A percentile compares a stretch with the other conserved stretches of the same genome.
These are phyloP conservation scores for Zophobas morio DNA, from an alignment of 1,140 invertebrate genomes.

Conservation along the genomic window DNA sequence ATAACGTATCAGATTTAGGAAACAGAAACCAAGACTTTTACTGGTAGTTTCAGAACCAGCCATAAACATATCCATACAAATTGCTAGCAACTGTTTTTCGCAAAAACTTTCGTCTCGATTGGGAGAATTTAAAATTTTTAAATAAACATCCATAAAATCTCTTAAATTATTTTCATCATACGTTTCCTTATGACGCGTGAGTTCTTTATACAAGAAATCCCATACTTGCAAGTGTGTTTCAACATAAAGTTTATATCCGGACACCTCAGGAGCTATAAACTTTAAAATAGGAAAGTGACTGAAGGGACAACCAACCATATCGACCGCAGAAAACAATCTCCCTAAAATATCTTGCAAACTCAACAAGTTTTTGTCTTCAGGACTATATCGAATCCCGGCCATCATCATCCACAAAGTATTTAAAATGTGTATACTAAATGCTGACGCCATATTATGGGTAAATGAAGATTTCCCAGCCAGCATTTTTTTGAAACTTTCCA, in stretches of 20 bases:
- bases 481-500: conserved; percentile 63
- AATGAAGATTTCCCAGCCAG: conserved; percentile 57
- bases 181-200: conserved; percentile 80
- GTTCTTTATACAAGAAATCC: conserved; percentile 79
- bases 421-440: conserved; percentile 82
- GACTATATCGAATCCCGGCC: conserved; percentile 80
- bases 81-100: conserved; percentile 82
- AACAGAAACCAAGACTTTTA: conserved; percentile 83
- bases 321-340: conserved; percentile 79
- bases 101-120: conserved; percentile 66
- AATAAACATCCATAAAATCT: conserved; percentile 90
- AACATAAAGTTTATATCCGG: conserved; percentile 83
- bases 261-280: conserved; percentile 80
- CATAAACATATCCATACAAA: conserved; percentile 87
- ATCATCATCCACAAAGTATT: conserved; percentile 92
- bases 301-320: conserved; percentile 84
- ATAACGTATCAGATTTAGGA: conserved; percentile 83
- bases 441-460: conserved; percentile 74
- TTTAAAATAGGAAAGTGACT: conserved; percentile 85
- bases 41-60: conserved; percentile 86
- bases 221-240: conserved; percentile 79
- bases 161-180: conserved; percentile 76
- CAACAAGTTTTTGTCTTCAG: conserved; percentile 78
- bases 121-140: conserved; percentile 76
- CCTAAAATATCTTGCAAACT: conserved; percentile 79